Base-by-base conservation (phyloP, 2,797 vertebrate species). In the Phrynocephalus vlangalii region DNA sequence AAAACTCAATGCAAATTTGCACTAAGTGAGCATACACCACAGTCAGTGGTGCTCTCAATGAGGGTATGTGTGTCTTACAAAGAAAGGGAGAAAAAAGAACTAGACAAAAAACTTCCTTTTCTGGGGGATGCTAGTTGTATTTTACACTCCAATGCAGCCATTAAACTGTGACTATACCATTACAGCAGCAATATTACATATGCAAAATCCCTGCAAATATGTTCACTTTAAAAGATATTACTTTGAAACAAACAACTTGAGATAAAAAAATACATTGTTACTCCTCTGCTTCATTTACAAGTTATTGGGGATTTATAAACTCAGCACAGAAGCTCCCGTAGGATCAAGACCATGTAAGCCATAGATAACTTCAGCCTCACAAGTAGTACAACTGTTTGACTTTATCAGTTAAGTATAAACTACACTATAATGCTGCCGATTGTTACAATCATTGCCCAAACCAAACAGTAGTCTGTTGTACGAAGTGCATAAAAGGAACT, bases 241-340 rank as follows among this genome's bases (percentile, higher is more conserved):
- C 91, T 95, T 95, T 94, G 95, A 88, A 96, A 96, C 92, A 95
- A 92, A 95, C 93, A 96, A 96, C 94, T 94, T 93, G 97, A 94
- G 96, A 96, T 97, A 95, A 97, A 97, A 97, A 97, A 97, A 97
- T 97, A 97, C 96, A 96, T 96, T 94, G 94, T 96, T 97, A 96
- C 92, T 97, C 95, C 94, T 97, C 95, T 96, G 89, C 96, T 95
- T 95, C 95, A 97, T 97, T 97, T 97, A 97, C 97, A 97, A 95
- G 94, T 95, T 96, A 96, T 93, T 92, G 90, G 87, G 87, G 94
- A 95, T 90, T 94, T 94, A 93, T 95, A 94, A 94, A 92, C 94
- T 96, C 95, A 95, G 95, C 94, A 95, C 95, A 95, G 95, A 95
- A 96, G 95, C 94, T 96, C 92, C 94, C 92, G 83, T 92, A 91